Conservation (phyloP, 2,113 vertebrate genomes). For the Trematocara unimaculatum region DNA sequence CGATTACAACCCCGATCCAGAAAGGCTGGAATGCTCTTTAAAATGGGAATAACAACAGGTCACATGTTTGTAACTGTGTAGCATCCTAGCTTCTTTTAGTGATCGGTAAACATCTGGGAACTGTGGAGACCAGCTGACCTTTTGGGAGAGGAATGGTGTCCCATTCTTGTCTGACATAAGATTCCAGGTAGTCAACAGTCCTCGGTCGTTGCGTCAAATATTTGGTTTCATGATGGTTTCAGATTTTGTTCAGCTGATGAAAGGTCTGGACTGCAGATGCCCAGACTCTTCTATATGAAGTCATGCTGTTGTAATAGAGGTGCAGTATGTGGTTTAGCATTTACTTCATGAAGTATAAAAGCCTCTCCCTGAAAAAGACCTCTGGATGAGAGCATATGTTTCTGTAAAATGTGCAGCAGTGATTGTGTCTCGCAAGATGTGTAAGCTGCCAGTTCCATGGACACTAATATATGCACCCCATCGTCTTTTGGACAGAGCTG, state of each 20-base stretch:
- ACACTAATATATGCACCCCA: not conserved
- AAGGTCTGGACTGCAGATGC: not conserved
- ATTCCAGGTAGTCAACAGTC: not conserved
- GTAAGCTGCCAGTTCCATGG: not conserved
- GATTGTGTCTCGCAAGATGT: not conserved
- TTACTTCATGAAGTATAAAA: accelerated
- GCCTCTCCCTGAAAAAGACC: not conserved
- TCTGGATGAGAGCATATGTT: accelerated
- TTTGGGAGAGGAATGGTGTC: not conserved
- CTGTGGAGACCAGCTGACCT: not conserved
- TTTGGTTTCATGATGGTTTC: not conserved
- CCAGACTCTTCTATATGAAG: not conserved
- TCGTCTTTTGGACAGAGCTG: not conserved
- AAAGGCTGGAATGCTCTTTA: not conserved
- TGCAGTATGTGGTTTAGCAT: not conserved
- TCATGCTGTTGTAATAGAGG: not conserved
- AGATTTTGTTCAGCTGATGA: not conserved
- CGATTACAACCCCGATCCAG: not conserved
- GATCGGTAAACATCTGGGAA: not conserved
- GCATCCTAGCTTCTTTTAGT: not conserved
- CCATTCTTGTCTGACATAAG: not conserved
- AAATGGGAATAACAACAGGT: not conserved
- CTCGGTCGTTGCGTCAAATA: accelerated
- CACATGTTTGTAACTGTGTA: not conserved
- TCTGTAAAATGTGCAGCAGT: accelerated